Percentiles rank a stretch among this genome's conserved stretches.
These are phyloP conservation scores for Sapayoa aenigma DNA, from an alignment of 2,113 vertebrate genomes.

Conservation along the genomic window DNA sequence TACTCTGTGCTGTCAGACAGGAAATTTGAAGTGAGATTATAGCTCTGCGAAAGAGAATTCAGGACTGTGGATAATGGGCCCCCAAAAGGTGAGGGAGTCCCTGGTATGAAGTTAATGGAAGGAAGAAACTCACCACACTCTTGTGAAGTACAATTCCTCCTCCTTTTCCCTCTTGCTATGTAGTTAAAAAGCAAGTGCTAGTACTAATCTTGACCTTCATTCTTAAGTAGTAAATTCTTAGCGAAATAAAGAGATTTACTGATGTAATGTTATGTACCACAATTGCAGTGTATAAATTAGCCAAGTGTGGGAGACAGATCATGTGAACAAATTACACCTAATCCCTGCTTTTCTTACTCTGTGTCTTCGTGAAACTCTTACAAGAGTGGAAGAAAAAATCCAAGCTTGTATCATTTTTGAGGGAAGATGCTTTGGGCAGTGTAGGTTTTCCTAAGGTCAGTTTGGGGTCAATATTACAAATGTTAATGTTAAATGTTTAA, in stretches of 20 bases:
- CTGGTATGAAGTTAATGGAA: background rate
- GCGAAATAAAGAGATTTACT: background rate
- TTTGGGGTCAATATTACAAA: background rate
- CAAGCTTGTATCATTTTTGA: conserved; percentile 6
- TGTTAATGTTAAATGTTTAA: background rate
- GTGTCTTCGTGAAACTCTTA: background rate
- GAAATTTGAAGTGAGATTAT: background rate
- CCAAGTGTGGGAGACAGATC: background rate
- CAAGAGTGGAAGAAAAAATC: background rate
- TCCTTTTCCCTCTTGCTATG: background rate
- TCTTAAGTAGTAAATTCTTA: background rate
- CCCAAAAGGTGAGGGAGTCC: background rate
- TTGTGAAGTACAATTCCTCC: background rate
- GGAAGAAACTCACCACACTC: background rate
- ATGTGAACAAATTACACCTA: background rate
- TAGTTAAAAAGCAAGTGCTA: background rate
- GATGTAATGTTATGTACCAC: too few relatives aligned
- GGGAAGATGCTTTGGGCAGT: background rate
- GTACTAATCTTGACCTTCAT: background rate
- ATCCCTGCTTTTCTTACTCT: background rate
- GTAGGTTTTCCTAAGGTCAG: background rate
- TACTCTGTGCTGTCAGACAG: background rate
- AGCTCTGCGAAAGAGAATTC: background rate
- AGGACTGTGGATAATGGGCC: background rate
- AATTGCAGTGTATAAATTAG: background rate